Evolutionary conservation across 1,140 invertebrate species (phyloP), one percentile per base, ranked within the genome.

Genomic region (Ericerus pela): DNA sequence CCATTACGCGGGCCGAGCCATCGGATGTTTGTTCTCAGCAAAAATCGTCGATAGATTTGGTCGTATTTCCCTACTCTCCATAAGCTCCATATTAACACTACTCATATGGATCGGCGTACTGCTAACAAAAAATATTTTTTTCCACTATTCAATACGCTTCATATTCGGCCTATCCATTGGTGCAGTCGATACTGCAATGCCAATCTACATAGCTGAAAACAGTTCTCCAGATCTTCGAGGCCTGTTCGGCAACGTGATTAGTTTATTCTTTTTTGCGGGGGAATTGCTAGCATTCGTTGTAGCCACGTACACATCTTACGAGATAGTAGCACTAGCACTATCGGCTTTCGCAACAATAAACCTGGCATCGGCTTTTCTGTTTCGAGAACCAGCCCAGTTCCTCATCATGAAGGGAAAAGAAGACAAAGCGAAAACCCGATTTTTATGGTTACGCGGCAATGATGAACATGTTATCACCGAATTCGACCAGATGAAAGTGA

Each of bases 321-420:
- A 20, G 20, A 24, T 14, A 47, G 14, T 14, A 4, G 41, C 41
- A 2, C 3, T 47, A 22, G 18, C n/a, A n/a, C n/a, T n/a, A n/a
- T n/a, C n/a, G n/a, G 4, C 41, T 3, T 12, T 47, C 12, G 41
- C 16, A 5, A 47, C 14, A 8, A 22, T 47, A 2, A 24, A 14
- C 16, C 11, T 47, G 22, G 3, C 69, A 54, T 76, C n/a, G 77
- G 79, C 43, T 81, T 89, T 72, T n/a, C n/a, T n/a, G n/a, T n/a
- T n/a, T n/a, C 87, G 87, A 0, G 89, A 93, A 65, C 83, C 84
- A 31, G 88, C 89, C 0, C 79, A 79, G 53, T 85, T 76, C 60
- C 70, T 81, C 28, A 68, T 86, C 0, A 67, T 69, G 2, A 76
- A 76, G 62, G 73, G 75, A 63, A 71, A 76, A 22, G 73, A 72